phyloP scores from a whole-genome alignment of 2,888 invertebrate genomes.

The Drosophila atripex region DNA sequence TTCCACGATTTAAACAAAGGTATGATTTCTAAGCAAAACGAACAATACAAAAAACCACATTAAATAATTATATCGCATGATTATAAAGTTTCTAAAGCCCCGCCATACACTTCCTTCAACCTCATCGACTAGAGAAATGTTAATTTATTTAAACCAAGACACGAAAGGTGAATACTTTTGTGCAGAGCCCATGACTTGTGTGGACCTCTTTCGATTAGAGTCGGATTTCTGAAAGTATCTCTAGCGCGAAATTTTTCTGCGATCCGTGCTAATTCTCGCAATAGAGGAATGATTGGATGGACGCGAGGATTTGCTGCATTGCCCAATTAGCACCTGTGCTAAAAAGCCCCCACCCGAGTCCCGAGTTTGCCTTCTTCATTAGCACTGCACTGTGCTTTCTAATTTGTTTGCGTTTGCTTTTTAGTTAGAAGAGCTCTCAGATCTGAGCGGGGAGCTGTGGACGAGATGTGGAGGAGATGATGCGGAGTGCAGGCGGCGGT shows the following conservation, averaged over 20 bases:
- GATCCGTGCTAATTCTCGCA: constrained; percentile 38
- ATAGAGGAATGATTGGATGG: constrained; percentile 8
- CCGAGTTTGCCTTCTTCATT: constrained; percentile 38
- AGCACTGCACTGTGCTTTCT: constrained; percentile 36
- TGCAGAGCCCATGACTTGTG: constrained; percentile 34
- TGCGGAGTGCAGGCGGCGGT: constrained; percentile 17
- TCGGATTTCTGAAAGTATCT: constrained; percentile 36
- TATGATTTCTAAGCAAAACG: background rate
- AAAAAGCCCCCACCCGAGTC: constrained; percentile 44
- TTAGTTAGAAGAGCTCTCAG: constrained; percentile 14
- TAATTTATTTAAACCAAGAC: background rate
- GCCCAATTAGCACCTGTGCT: constrained; percentile 61
- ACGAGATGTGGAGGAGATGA: constrained; percentile 12
- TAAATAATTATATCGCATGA: background rate
- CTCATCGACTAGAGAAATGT: background rate
- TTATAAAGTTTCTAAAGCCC: background rate
- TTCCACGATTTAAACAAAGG: background rate
- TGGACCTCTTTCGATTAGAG: constrained; percentile 34
- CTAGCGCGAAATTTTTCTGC: constrained; percentile 39
- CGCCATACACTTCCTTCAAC: background rate
- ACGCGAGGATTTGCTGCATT: constrained; percentile 47
- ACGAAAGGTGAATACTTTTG: constrained; percentile 1
- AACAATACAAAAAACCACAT: background rate
- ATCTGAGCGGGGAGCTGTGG: background rate
- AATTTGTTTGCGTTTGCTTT: constrained; percentile 28